These are phyloP conservation scores for Dicentrarchus labrax DNA, from an alignment of 2,113 vertebrate genomes.

Conservation along the genomic window DNA sequence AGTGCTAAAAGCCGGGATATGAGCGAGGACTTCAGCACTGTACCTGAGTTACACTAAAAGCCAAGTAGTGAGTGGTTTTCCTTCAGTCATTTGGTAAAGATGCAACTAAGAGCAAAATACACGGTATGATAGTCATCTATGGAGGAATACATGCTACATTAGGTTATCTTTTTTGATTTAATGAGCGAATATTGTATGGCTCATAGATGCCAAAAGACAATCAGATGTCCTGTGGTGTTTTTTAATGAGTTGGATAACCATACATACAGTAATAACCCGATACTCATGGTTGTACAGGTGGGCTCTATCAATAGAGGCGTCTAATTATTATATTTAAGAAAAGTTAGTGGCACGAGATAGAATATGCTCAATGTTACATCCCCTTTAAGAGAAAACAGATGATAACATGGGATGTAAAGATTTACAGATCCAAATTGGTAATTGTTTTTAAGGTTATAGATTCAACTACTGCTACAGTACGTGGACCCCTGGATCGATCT, in stretches of 20 bases:
- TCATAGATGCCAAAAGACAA: background rate
- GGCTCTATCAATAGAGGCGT: background rate
- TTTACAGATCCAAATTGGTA: too few species aligned
- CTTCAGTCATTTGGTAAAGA: slow-evolving; percentile 13
- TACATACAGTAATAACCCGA: background rate
- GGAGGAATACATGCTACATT: background rate
- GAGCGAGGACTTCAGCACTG: slow-evolving; percentile 44
- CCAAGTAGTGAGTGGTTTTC: slow-evolving; percentile 26
- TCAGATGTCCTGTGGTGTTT: too few species aligned
- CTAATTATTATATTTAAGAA: too few species aligned
- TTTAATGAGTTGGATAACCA: background rate
- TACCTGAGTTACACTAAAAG: slow-evolving; percentile 60
- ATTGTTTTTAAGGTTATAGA: too few species aligned
- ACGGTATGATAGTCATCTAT: background rate
- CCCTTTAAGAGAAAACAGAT: too few species aligned
- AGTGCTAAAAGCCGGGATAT: slow-evolving; percentile 80
- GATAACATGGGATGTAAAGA: too few species aligned
- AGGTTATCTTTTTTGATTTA: background rate
- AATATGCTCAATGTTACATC: too few species aligned
- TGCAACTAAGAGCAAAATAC: background rate
- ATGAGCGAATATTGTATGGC: background rate
- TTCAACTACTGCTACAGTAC: too few species aligned
- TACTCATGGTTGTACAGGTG: background rate
- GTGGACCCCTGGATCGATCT: too few species aligned
- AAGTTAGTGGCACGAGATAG: too few species aligned